Evolutionary conservation across 1,140 invertebrate species (phyloP), one percentile per base, ranked within the genome.

Genomic region (Drosophila santomea): DNA sequence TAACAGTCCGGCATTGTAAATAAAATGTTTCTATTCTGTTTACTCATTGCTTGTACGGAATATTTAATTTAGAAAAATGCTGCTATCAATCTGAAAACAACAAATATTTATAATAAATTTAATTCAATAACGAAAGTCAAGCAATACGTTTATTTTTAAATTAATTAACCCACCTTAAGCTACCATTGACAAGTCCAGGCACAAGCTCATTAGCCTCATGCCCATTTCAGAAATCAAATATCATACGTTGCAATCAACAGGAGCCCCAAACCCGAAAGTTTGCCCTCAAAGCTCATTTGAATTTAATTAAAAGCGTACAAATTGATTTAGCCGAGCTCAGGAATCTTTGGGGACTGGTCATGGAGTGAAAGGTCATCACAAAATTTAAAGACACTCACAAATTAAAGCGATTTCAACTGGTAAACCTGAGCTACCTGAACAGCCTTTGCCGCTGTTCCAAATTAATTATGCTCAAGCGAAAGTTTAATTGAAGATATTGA

Each of bases 271-370:
- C 55, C 64, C 60, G 23, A 48, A 23, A 56, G 36, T 47, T 59
- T 57, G 38, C 35, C 45, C 43, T 25, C 47, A 20, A 41, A 68
- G 75, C 56, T 83, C 78, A 88, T 89, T 88, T 89, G 84, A 89
- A 88, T 89, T 88, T 88, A 89, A 88, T 88, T 88, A 88, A 86
- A 89, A 89, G 72, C 83, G 56, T 78, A 83, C 76, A 88, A 88
- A 89, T 89, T 88, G 84, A 88, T 88, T 86, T 77, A 74, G 61
- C 51, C 52, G 57, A 57, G 67, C 78, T 78, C 43, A 54, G 35
- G 47, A 57, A 57, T 58, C 41, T 59, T 45, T 44, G 28, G 48
- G 41, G 44, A 50, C 36, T 45, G 44, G 60, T 56, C 61, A 59
- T 39, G 32, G 56, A 55, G 58, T 57, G 14, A 79, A 44, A 74